These are phyloP conservation scores for Thyatira batis DNA, from an alignment of 2,888 invertebrate genomes.

Conservation along the genomic window DNA sequence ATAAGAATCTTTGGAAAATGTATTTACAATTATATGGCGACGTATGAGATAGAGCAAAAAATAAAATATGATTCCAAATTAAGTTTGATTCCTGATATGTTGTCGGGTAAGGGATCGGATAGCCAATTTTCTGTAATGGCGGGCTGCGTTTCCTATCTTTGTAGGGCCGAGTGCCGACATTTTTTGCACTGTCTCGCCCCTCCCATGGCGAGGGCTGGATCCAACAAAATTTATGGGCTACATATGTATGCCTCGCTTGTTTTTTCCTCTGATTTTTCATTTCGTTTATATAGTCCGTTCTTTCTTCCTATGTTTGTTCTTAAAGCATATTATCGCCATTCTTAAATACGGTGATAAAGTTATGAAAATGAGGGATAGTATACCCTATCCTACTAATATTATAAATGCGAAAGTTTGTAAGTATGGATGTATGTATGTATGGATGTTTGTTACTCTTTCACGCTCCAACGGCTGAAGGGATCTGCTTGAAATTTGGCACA, in stretches of 20 bases:
- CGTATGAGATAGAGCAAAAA: conserved; percentile 27
- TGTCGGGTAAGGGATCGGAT: conserved; percentile 54
- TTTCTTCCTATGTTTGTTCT: neutral
- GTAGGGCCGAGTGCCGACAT: conserved; percentile 69
- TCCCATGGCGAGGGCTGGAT: conserved; percentile 51
- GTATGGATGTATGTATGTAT: too few relatives aligned
- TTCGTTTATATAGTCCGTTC: neutral
- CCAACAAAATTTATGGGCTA: conserved; percentile 56
- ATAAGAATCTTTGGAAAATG: neutral
- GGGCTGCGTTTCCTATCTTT: conserved; percentile 77
- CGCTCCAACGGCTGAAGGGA: too few relatives aligned
- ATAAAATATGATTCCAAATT: conserved; percentile 50
- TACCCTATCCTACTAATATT: too few relatives aligned
- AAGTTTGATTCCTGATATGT: conserved; percentile 43
- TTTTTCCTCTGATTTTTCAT: conserved; percentile 15
- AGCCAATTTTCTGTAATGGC: conserved; percentile 78
- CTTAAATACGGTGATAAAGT: neutral
- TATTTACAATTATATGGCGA: too few relatives aligned
- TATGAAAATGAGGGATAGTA: neutral
- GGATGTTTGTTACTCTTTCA: too few relatives aligned
- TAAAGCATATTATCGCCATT: neutral
- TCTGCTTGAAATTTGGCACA: too few relatives aligned
- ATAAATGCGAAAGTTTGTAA: too few relatives aligned
- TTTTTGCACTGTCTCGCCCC: conserved; percentile 70
- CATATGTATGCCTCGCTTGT: conserved; percentile 30